Base-by-base conservation (phyloP, 2,113 vertebrate genomes). In the Dissostichus mawsoni region DNA sequence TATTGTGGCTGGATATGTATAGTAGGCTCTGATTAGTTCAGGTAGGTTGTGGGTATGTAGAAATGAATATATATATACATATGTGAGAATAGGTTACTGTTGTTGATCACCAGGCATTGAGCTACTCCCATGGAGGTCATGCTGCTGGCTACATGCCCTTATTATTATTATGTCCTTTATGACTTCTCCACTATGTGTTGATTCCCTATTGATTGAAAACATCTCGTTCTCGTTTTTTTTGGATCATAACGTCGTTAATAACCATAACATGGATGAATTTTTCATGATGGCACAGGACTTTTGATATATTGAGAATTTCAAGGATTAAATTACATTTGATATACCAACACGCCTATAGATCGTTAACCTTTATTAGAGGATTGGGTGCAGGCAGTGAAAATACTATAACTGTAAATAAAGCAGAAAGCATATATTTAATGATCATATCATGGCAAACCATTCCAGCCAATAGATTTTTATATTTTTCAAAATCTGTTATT, bases 1-100 rank as follows among this genome's bases (percentile, higher is more conserved):
- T 84, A 85, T 53, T 76, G 70, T 41, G 69, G 36, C 33, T 72
- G 74, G 74, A 78, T 81, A 55, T 76, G 63, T 80, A 68, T 87
- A 82, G 90, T 77, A 47, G 45, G 36, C 61, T 76, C 81, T 82
- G 82, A 87, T 86, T 86, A 76, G 81, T 86, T 83, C 61, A 77
- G 71, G 64, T 80, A 74, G 67, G 76, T 66, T 64, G 58, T 10
- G 59, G 59, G 23, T 44, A 55, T 62, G 77, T 63, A 48, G 29
- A 29, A 29, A 29, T 29, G 29, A 29, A 29, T 29, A 4, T 3
- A 29, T 29, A 29, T 29, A 29, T 29, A 29, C 2, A 25, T 25
- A 25, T 29, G 69, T 69, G 73, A 78, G 67, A 75, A 77, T 55
- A 67, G 55, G 25, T 29, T 50, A 63, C 56, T 45, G 57, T 58